Conservation (phyloP, 2,888 invertebrate species). For the Rhyacophila evoluta region DNA sequence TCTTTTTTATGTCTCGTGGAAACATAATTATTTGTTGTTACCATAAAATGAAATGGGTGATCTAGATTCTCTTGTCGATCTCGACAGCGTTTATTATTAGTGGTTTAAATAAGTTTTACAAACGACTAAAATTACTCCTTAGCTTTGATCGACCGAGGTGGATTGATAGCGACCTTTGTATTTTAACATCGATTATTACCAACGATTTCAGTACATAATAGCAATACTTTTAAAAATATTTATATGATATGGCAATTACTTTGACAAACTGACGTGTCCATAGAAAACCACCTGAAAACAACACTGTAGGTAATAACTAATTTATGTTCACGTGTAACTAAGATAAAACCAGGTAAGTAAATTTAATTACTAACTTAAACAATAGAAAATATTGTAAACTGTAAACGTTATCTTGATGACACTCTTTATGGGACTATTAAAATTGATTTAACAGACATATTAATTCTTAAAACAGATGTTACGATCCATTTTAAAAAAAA, state of each 20-base stretch:
- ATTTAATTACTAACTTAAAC: neutral
- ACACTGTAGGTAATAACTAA: neutral
- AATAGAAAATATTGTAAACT: neutral
- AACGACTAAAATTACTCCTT: too few relatives aligned
- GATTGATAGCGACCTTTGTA: too few relatives aligned
- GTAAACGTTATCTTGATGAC: too few relatives aligned
- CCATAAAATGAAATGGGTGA: neutral
- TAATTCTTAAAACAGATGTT: neutral
- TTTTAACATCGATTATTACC: neutral
- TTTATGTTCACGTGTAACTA: neutral
- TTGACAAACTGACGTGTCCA: neutral
- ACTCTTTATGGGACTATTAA: too few relatives aligned
- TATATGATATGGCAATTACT: too few relatives aligned
- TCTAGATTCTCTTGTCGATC: neutral
- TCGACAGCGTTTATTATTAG: too few relatives aligned
- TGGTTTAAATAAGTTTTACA: too few relatives aligned
- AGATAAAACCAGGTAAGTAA: neutral
- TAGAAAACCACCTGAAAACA: slow-evolving; percentile 6
- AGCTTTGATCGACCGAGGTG: too few relatives aligned
- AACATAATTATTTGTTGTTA: too few relatives aligned
- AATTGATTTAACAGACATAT: neutral
- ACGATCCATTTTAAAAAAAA: neutral
- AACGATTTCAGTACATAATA: neutral
- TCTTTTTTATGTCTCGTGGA: too few relatives aligned
- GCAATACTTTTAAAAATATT: neutral